Conservation (phyloP, 2,888 invertebrate species). For the Alviniconcha strummeri region DNA sequence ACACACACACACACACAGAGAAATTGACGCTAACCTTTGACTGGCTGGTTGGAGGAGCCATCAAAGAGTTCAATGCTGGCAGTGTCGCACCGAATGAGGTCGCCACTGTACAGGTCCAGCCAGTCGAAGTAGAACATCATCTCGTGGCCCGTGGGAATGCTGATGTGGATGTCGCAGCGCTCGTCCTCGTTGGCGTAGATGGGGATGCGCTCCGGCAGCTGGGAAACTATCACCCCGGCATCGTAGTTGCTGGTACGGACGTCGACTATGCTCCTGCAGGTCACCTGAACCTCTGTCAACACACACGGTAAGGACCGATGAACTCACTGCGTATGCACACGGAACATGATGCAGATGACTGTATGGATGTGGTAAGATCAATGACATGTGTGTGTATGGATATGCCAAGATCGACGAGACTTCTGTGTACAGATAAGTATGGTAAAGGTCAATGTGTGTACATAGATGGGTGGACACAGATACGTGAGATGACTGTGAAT, state of each 20-base stretch:
- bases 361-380: too few species aligned
- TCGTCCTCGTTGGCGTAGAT: slow-evolving; percentile 29
- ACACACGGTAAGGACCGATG: background rate
- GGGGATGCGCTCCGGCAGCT: slow-evolving; percentile 22
- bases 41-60: background rate
- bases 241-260: background rate
- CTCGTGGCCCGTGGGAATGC: slow-evolving; percentile 9
- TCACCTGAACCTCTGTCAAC: background rate
- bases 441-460: too few species aligned
- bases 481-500: too few species aligned
- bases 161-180: slow-evolving; percentile 20
- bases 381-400: too few species aligned
- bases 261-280: slow-evolving; percentile 6
- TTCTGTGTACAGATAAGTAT: too few species aligned
- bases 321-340: too few species aligned
- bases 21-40: slow-evolving; percentile 6
- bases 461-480: too few species aligned
- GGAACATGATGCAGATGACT: too few species aligned
- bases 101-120: slow-evolving; percentile 25
- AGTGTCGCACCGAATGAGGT: slow-evolving; percentile 19
- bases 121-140: slow-evolving; percentile 31
- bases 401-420: too few species aligned
- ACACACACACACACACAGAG: background rate
- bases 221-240: slow-evolving; percentile 19
- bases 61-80: slow-evolving; percentile 28